Evolutionary conservation across 2,797 vertebrate species (phyloP).

Genomic region (Rachycentron canadum): DNA sequence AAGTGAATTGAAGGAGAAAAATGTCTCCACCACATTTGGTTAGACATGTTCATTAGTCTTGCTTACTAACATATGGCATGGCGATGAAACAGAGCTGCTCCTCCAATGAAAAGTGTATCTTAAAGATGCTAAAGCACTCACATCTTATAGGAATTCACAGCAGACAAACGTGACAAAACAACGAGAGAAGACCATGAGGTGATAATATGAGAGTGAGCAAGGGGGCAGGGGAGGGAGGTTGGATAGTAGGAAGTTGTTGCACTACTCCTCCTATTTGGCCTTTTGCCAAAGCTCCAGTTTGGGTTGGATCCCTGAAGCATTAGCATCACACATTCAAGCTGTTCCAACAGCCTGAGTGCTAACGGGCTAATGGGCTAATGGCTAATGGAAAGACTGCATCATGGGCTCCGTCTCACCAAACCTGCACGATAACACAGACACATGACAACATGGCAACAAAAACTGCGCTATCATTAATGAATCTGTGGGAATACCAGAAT

Average conservation of each 20-base stretch:
- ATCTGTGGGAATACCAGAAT: slow-evolving; percentile 66
- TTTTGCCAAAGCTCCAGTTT: slow-evolving; percentile 83
- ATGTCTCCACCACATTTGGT: slow-evolving; percentile 79
- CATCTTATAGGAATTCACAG: slow-evolving; percentile 54
- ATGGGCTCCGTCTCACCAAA: slow-evolving; percentile 75
- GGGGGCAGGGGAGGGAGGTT: background rate
- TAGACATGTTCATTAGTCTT: slow-evolving; percentile 85
- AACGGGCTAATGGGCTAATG: slow-evolving; percentile 87
- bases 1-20: slow-evolving; percentile 85
- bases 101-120: slow-evolving; percentile 69
- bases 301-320: slow-evolving; percentile 85
- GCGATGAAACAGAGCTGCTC: slow-evolving; percentile 74
- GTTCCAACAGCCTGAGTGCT: slow-evolving; percentile 88
- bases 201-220: slow-evolving; percentile 57
- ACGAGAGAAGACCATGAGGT: slow-evolving; percentile 50
- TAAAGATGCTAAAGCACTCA: slow-evolving; percentile 67
- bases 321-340: slow-evolving; percentile 86
- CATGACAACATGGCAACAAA: slow-evolving; percentile 63
- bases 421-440: slow-evolving; percentile 69
- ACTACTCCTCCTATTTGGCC: slow-evolving; percentile 73
- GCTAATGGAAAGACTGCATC: slow-evolving; percentile 84
- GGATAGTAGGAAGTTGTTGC: slow-evolving; percentile 73
- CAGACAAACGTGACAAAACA: slow-evolving; percentile 66
- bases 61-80: slow-evolving; percentile 83
- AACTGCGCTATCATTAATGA: slow-evolving; percentile 66